Conservation (phyloP, 2,888 invertebrate genomes). For the Drosophila putrida region DNA sequence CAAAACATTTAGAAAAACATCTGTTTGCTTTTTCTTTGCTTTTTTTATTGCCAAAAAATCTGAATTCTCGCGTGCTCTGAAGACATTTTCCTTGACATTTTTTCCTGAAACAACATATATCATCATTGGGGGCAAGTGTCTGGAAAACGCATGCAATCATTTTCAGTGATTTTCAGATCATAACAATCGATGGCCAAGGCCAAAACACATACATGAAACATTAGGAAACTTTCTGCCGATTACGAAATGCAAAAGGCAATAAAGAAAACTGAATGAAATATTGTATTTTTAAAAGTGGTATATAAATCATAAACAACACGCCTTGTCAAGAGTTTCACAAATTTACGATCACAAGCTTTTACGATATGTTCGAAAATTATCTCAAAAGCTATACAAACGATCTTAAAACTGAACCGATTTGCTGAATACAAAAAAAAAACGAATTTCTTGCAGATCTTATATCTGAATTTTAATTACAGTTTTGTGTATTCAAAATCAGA, state of each 20-base stretch:
- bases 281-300: slow-evolving; percentile 24
- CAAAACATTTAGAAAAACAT: slow-evolving; percentile 57
- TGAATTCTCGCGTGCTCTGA: slow-evolving; percentile 44
- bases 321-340: slow-evolving; percentile 34
- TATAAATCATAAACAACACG: slow-evolving; percentile 69
- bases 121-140: slow-evolving; percentile 45
- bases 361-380: slow-evolving; percentile 59
- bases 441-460: slow-evolving; percentile 2
- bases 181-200: slow-evolving; percentile 52
- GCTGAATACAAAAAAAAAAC: slow-evolving; percentile 8
- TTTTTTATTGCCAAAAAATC: background rate
- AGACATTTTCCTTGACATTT: slow-evolving; percentile 70
- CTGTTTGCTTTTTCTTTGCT: slow-evolving; percentile 37
- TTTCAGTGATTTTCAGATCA: slow-evolving; percentile 4
- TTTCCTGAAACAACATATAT: slow-evolving; percentile 12
- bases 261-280: slow-evolving; percentile 41
- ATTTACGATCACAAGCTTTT: slow-evolving; percentile 66
- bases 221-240: slow-evolving; percentile 28
- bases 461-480: background rate
- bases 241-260: slow-evolving; percentile 41
- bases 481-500: background rate
- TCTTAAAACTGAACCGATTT: slow-evolving; percentile 28
- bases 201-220: background rate
- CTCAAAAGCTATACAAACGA: slow-evolving; percentile 38
- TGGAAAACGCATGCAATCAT: slow-evolving; percentile 58